Base-by-base conservation (phyloP, 1,140 invertebrate species). In the Aphaenogaster ashmeadi region DNA sequence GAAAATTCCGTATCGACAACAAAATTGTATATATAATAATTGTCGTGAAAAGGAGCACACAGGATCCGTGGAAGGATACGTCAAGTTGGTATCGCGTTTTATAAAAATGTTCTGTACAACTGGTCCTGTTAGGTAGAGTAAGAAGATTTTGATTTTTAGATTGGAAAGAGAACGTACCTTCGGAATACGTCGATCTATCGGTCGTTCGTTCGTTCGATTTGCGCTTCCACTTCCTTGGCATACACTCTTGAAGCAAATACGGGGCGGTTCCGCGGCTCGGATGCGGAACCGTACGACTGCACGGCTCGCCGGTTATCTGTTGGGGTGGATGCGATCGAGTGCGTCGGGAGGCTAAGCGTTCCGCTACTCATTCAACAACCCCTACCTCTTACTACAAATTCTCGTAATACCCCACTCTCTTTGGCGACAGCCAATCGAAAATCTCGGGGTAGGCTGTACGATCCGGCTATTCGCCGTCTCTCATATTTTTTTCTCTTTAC, bases 311-410 rank as follows among this genome's bases (percentile, higher is more conserved):
- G 80, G 87, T 87, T 90, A 58, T 80, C 72, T 78, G 88, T 91
- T 89, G 77, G 88, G 88, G 89, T 90, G 91, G 87, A 83, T 81
- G 88, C 81, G 92, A 93, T 87, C 87, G 90, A 94, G 90, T 94
- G 94, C 91, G 88, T 89, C 69, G 62, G 84, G 87, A 88, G 87
- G 89, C 85, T 80, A 81, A 71, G 69, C 86, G 87, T 92, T 86
- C 83, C 87, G 87, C 87, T 93, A 92, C 90, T 94, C 91, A 93
- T 93, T 94, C 93, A 92, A 79, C 93, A 92, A 93, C 93, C 94
- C 94, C 93, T 94, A 94, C 94, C 91, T 60, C 47, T 75, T 78
- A 66, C 80, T 58, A 66, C 56, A 64, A 75, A 79, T 86, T 81
- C 69, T 80, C 60, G 4, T 86, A 84, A 90, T 79, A 87, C 87